These are phyloP conservation scores for Thereva unica DNA, from an alignment of 2,888 invertebrate species.

Conservation along the genomic window DNA sequence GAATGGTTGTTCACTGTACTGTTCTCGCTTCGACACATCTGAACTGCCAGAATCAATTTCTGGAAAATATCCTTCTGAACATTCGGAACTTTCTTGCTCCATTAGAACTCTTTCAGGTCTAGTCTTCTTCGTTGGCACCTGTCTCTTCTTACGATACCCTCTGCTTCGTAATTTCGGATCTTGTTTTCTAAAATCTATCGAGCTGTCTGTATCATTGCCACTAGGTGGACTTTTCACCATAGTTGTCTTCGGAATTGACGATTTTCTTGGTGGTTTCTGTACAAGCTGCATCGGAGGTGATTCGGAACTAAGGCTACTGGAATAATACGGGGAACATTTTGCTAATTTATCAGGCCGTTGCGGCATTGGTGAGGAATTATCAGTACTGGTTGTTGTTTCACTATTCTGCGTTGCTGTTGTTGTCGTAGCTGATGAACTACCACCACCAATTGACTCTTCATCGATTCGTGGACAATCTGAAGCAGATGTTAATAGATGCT, in stretches of 20 bases:
- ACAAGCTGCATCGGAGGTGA: slow-evolving; percentile 69
- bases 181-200: slow-evolving; percentile 66
- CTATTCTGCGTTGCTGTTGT: slow-evolving; percentile 61
- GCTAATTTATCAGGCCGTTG: slow-evolving; percentile 61
- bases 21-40: slow-evolving; percentile 63
- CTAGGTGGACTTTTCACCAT: slow-evolving; percentile 73
- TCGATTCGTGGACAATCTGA: slow-evolving; percentile 63
- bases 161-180: slow-evolving; percentile 70
- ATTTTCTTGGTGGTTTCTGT: slow-evolving; percentile 68
- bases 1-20: slow-evolving; percentile 46
- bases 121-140: slow-evolving; percentile 58
- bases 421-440: slow-evolving; percentile 59
- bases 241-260: slow-evolving; percentile 64
- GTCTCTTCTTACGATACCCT: slow-evolving; percentile 70
- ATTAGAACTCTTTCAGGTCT: slow-evolving; percentile 51
- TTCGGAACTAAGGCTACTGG: slow-evolving; percentile 74
- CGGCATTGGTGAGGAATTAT: slow-evolving; percentile 55
- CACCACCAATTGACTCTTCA: slow-evolving; percentile 59
- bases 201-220: slow-evolving; percentile 76
- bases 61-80: slow-evolving; percentile 71
- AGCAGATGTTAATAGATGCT: slow-evolving; percentile 64
- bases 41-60: slow-evolving; percentile 67
- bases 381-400: slow-evolving; percentile 60
- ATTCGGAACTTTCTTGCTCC: slow-evolving; percentile 67
- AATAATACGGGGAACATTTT: slow-evolving; percentile 75